Base-by-base conservation (phyloP, 2,888 invertebrate genomes). In the Scelioninae gen. 1 region DNA sequence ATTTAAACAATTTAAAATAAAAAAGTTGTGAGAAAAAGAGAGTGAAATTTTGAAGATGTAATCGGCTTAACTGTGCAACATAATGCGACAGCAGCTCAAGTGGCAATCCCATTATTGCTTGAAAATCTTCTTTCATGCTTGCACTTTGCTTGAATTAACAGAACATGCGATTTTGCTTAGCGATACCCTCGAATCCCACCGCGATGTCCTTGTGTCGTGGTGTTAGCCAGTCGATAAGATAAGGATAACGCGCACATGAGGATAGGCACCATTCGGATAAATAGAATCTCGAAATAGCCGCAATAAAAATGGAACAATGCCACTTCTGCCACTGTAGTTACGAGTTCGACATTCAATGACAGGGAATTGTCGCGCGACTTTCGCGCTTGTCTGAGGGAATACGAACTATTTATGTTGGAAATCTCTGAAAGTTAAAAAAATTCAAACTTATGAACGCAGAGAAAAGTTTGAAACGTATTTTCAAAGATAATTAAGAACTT, bases 71-170 rank as follows among this genome's bases (percentile, higher is more conserved):
- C 40, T 13, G 40, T 43, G 34, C 15, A 15, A 55, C 45, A 55
- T 68, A 51, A 34, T 68, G 68, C n/a, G 68, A 13, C 55, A 15
- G 43, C 43, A 56, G 55, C 55, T 68, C 32, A 45, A 68, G 43
- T 68, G 53, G 68, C 68, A 45, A 68, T 68, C 68, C 68, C 55
- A 68, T 68, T 68, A 66, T 66, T 55, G 55, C 7, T 31, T 32
- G 43, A 53, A 55, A 55, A 68, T 63, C 62, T 55, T 68, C 66
- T 66, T 66, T 23, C 55, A 3, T 53, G 29, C n/a, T 49, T 23
- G 29, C 31, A 53, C 40, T 55, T 55, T 55, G 53, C 55, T 31
- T 55, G 55, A 43, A 40, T 31, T 43, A 68, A 68, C 51, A 43
- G 40, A 55, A 68, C 49, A 23, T n/a, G 58, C 58, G 58, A 58